phyloP scores from a whole-genome alignment of 2,797 vertebrate genomes.

The Parotocinclus haroldoi region DNA sequence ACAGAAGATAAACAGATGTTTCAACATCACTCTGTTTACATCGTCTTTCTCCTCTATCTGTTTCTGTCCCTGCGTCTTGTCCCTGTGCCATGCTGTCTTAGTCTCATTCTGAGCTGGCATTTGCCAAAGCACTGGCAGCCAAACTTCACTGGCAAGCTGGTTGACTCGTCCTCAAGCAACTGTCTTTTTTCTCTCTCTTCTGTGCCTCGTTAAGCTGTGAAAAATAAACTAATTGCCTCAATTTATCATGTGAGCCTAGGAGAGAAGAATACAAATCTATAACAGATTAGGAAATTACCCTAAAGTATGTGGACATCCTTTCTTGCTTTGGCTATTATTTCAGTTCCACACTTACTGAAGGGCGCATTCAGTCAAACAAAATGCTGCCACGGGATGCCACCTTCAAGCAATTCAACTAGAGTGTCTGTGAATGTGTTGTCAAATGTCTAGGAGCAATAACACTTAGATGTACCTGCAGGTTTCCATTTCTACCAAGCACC shows the following conservation, averaged over 20 bases:
- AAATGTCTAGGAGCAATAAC: no score
- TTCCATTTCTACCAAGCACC: no score
- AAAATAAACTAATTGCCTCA: slow-evolving; percentile 1
- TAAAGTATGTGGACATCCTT: no score
- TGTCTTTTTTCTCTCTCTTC: background rate
- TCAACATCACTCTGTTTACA: slow-evolving; percentile 10
- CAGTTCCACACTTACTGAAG: no score
- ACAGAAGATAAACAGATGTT: slow-evolving; percentile 25
- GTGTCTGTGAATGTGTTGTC: no score
- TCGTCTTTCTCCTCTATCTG: slow-evolving; percentile 4
- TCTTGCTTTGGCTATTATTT: no score
- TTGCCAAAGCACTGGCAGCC: slow-evolving; percentile 13
- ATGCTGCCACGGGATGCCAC: no score
- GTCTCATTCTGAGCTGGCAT: slow-evolving; percentile 13
- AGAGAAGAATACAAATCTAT: background rate
- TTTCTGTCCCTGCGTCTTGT: background rate
- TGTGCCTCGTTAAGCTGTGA: background rate
- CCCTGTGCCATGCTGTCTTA: slow-evolving; percentile 5
- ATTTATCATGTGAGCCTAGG: slow-evolving; percentile 5
- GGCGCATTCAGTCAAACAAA: no score
- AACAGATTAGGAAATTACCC: no score
- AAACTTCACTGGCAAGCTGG: slow-evolving; percentile 23
- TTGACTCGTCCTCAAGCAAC: slow-evolving; percentile 9
- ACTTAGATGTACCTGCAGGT: no score
- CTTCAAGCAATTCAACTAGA: no score